Conservation (phyloP, 2,113 vertebrate genomes). For the Syrmaticus mikado region DNA sequence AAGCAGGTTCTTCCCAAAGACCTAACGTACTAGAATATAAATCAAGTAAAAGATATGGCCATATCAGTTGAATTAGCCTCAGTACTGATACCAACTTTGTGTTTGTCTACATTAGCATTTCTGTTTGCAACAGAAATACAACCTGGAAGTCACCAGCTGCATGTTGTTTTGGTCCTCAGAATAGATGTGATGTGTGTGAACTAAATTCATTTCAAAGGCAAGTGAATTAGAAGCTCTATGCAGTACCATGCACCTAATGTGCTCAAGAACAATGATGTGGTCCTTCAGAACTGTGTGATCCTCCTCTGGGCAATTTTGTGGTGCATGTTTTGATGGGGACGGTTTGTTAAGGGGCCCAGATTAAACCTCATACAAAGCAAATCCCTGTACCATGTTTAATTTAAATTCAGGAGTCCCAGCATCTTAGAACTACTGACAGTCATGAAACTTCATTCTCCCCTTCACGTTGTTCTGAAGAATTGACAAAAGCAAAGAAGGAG, state of each 20-base stretch:
- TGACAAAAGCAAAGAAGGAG: background rate
- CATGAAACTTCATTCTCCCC: background rate
- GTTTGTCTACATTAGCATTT: background rate
- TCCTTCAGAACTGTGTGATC: background rate
- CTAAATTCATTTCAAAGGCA: background rate
- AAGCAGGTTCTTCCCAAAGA: background rate
- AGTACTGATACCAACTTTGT: background rate
- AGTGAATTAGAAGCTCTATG: background rate
- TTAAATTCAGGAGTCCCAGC: background rate
- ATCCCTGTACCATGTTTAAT: background rate
- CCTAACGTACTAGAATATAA: background rate
- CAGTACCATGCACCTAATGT: background rate
- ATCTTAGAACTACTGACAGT: background rate
- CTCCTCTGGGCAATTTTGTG: background rate
- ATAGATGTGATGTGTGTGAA: background rate
- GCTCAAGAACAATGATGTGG: background rate
- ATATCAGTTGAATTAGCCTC: background rate
- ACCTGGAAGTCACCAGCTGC: background rate
- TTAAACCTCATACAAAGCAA: background rate
- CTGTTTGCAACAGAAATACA: background rate
- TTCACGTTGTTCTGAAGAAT: background rate
- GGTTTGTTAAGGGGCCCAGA: background rate
- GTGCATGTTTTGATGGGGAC: background rate
- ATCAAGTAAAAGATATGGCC: background rate
- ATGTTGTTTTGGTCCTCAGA: background rate